Conservation (phyloP, 2,113 vertebrate species). For the Barbus barbus region DNA sequence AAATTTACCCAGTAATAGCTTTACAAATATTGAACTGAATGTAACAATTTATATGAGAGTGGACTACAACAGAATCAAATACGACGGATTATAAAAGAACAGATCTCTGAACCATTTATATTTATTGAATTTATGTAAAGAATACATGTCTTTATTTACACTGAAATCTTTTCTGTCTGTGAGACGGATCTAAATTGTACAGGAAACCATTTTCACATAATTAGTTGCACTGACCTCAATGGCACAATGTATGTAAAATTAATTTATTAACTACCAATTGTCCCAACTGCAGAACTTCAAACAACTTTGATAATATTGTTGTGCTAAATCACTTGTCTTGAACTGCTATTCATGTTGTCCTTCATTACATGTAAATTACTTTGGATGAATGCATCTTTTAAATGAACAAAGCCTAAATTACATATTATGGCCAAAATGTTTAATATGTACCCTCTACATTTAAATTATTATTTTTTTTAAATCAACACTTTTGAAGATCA, state of each 20-base stretch:
- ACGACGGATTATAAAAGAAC: not conserved
- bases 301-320: not conserved
- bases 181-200: not conserved
- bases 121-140: not conserved
- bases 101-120: not conserved
- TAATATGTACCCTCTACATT: not conserved
- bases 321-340: not conserved
- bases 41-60: not conserved
- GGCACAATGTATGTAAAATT: not conserved
- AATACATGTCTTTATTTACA: not conserved
- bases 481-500: slow-evolving; percentile 33
- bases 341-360: not conserved
- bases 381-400: not conserved
- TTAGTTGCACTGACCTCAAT: not conserved
- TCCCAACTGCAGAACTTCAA: not conserved
- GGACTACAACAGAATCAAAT: not conserved
- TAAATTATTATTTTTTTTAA: not conserved
- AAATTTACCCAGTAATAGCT: not conserved
- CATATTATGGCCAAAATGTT: not conserved
- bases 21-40: not conserved
- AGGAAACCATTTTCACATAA: not conserved
- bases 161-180: not conserved
- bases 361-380: not conserved
- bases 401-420: not conserved
- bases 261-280: not conserved